Base-by-base conservation (phyloP, 2,797 vertebrate genomes). In the Urophycis tenuis region DNA sequence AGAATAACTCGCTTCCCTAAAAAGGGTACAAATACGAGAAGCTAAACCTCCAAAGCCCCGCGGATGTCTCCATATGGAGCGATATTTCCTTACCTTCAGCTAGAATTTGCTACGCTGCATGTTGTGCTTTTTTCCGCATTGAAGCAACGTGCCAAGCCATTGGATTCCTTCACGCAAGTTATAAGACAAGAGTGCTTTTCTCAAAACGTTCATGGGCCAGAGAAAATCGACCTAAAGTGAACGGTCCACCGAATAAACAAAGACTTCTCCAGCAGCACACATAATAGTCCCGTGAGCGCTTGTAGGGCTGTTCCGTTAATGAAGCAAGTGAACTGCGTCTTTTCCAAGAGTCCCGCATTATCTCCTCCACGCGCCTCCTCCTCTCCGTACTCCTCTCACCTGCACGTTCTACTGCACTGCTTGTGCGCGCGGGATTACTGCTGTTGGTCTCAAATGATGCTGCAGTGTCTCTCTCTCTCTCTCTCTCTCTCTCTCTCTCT, bases 401-500 rank as follows among this genome's bases (percentile, higher is more conserved):
- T 97, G 96, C 94, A 93, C 86, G 81, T 86, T 83, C 85, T 86
- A 93, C 90, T 91, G 92, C 95, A 93, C 95, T 95, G 95, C 19
- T 19, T 49, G 45, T 93, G 94, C 92, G 90, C 91, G 92, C 91
- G 73, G 86, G 88, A 74, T 39, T 74, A 30, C 92, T 93, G 83
- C 86, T 93, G 91, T 92, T 91, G 92, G 92, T 94, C 95, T 92
- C 91, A 92, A 94, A 94, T 94, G 95, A 96, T 96, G 95, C 95
- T 96, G 95, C 96, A 95, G 95, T 94, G 91, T 72, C 71, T 72
- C 67, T 70, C 67, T 70, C 67, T 70, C 67, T 31, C 67, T 19
- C 39, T 5, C 39, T 71, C 33, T 75, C 75, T 77, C 71, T 39
- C 41, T 75, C 34, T 81, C 74, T 74, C 74, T 79, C 75, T 60